Evolutionary conservation across 2,888 invertebrate species (phyloP).

Genomic region (Meteorus cinctellus): DNA sequence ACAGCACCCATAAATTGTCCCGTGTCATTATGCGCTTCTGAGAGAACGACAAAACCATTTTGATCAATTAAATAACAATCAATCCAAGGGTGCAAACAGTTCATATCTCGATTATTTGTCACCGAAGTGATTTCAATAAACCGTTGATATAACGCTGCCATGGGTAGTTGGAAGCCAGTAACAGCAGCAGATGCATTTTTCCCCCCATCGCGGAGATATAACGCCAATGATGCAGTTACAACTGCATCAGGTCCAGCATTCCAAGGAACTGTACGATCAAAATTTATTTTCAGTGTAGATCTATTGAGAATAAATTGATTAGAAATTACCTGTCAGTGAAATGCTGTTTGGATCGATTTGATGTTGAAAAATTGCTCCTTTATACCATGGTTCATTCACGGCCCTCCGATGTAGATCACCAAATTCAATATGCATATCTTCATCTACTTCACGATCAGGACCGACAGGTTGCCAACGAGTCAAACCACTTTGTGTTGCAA

Average conservation of each 20-base stretch:
- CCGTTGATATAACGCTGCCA: conserved; percentile 80
- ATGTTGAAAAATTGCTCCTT: conserved; percentile 90
- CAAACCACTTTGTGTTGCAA: conserved; percentile 91
- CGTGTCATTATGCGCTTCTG: conserved; percentile 80
- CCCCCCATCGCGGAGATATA: conserved; percentile 86
- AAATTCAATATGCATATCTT: conserved; percentile 76
- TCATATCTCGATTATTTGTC: conserved; percentile 72
- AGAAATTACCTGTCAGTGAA: conserved; percentile 63
- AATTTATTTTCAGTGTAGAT: not conserved
- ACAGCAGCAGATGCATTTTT: conserved; percentile 90
- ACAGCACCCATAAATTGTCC: conserved; percentile 92
- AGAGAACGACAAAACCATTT: conserved; percentile 89
- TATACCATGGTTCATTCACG: conserved; percentile 94
- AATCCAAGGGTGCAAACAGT: conserved; percentile 61
- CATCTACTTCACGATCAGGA: conserved; percentile 46
- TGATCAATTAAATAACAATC: conserved; percentile 94
- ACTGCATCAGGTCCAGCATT: conserved; percentile 75
- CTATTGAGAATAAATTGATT: not conserved
- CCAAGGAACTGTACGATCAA: conserved; percentile 59
- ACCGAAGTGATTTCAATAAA: conserved; percentile 82
- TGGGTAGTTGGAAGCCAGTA: conserved; percentile 89
- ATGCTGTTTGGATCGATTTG: conserved; percentile 80
- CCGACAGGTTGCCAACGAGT: conserved; percentile 84
- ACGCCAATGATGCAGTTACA: conserved; percentile 88
- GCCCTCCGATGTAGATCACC: conserved; percentile 85